A percentile compares a stretch with the other conserved stretches of the same genome.
Conservation (phyloP, 2,113 vertebrate species). For the Thalassarche chlororhynchos region DNA sequence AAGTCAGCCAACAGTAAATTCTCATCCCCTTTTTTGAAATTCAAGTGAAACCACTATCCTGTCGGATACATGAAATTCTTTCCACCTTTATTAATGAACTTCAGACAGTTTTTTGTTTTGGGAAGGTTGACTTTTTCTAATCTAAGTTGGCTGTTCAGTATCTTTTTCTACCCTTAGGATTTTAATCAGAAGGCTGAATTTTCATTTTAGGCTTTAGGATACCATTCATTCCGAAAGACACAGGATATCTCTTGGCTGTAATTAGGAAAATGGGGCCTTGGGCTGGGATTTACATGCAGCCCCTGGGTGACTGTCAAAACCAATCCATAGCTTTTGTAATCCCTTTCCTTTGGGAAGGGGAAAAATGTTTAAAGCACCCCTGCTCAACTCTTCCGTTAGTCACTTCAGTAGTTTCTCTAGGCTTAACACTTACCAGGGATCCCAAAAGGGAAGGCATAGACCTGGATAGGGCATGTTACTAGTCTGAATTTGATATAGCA, state of each 20-base stretch:
- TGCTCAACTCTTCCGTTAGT: not conserved
- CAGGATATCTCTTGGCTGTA: not conserved
- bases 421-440: not conserved
- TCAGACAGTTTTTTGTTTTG: not conserved
- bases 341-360: not conserved
- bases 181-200: not conserved
- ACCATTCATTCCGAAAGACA: not conserved
- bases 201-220: not conserved
- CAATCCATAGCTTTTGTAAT: not conserved
- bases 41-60: not conserved
- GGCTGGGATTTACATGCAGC: not conserved
- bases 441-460: not conserved
- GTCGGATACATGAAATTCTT: not conserved
- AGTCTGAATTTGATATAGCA: not conserved
- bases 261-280: not conserved
- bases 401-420: not conserved
- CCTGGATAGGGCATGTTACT: not conserved
- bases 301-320: not conserved
- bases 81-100: not conserved
- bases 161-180: not conserved
- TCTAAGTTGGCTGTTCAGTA: not conserved
- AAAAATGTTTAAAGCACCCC: not conserved
- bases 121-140: not conserved
- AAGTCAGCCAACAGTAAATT: not conserved
- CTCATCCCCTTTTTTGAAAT: not conserved